A percentile compares a stretch with the other conserved stretches of the same genome.
Conservation (phyloP, 2,888 invertebrate species). For the Drosophila greeni region DNA sequence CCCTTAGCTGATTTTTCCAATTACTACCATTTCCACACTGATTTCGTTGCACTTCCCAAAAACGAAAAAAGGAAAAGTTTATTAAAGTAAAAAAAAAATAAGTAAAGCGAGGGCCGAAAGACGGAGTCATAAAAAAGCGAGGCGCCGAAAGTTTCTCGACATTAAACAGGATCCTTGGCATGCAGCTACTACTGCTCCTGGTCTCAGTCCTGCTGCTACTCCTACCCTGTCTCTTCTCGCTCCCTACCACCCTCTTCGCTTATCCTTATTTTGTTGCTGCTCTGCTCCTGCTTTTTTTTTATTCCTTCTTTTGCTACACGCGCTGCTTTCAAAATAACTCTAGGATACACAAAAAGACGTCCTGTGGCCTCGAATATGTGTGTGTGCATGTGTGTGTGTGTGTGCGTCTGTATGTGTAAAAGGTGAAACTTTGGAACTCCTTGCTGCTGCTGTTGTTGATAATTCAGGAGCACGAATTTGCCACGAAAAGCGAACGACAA, state of each 20-base stretch:
- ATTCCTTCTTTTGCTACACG: slow-evolving; percentile 35
- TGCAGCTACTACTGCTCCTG: slow-evolving; percentile 33
- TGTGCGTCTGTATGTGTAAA: slow-evolving; percentile 39
- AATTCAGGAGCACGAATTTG: slow-evolving; percentile 64
- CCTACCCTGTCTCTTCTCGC: neutral
- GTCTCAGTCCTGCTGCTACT: slow-evolving; percentile 1
- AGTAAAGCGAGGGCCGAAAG: neutral
- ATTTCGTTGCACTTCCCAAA: slow-evolving; percentile 12
- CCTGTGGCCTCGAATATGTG: slow-evolving; percentile 53
- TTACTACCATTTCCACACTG: slow-evolving; percentile 6
- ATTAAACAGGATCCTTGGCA: slow-evolving; percentile 62
- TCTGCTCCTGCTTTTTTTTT: slow-evolving; percentile 24
- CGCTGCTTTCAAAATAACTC: slow-evolving; percentile 72
- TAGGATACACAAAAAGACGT: slow-evolving; percentile 72
- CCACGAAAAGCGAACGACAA: slow-evolving; percentile 63
- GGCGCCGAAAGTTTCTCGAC: slow-evolving; percentile 31
- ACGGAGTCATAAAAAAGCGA: slow-evolving; percentile 35
- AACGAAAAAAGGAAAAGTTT: slow-evolving; percentile 13
- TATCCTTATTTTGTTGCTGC: slow-evolving; percentile 28
- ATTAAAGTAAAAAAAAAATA: slow-evolving; percentile 14
- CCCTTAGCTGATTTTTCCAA: neutral
- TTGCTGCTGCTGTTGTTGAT: slow-evolving; percentile 56
- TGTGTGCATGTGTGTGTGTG: slow-evolving; percentile 22
- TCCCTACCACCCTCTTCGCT: slow-evolving; percentile 1
- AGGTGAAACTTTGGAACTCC: slow-evolving; percentile 64